Evolutionary conservation across 2,797 vertebrate species (phyloP).

Genomic region (Enteromius argenteus): DNA sequence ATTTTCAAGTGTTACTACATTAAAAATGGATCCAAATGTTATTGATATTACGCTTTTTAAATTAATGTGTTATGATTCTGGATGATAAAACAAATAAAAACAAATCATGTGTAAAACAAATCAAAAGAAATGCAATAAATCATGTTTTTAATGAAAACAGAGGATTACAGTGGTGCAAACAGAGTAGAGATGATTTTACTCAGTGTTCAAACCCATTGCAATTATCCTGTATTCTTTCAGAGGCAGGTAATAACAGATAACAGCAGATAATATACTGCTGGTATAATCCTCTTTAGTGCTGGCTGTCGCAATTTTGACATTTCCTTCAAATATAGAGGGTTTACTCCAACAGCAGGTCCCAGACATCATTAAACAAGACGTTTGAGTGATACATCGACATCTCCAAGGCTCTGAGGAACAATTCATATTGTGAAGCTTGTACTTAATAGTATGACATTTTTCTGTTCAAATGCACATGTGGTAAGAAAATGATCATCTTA

Average conservation of each 20-base stretch:
- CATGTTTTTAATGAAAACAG: neutral
- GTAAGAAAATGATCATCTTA: neutral
- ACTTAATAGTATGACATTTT: neutral
- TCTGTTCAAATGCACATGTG: neutral
- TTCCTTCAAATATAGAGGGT: neutral
- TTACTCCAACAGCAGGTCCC: neutral
- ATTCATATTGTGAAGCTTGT: neutral
- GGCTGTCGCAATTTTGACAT: neutral
- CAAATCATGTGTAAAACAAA: neutral
- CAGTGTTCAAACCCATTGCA: neutral
- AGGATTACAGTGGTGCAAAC: neutral
- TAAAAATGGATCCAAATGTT: neutral
- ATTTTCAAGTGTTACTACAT: neutral
- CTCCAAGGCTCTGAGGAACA: neutral
- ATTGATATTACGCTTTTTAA: neutral
- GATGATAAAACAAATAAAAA: neutral
- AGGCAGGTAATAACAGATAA: neutral
- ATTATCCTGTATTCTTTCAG: neutral
- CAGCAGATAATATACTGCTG: neutral
- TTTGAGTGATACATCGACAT: accelerated
- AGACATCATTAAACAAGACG: accelerated
- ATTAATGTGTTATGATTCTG: neutral
- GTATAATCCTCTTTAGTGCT: neutral
- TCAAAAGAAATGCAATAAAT: neutral
- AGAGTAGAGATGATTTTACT: neutral